phyloP scores from a whole-genome alignment of 2,888 invertebrate genomes.

The Plusia festucae region DNA sequence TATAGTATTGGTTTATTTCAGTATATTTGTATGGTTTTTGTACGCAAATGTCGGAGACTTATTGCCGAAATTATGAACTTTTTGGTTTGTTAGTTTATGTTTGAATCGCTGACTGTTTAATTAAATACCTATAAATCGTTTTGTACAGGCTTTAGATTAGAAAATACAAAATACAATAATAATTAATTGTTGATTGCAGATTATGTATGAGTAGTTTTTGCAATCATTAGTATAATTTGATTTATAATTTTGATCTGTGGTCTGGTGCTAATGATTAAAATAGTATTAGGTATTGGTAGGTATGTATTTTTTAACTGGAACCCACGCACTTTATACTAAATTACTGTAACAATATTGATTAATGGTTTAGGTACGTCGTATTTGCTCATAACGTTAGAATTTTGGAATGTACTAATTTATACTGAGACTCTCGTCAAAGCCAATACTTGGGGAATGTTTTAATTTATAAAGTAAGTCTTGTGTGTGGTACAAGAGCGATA shows the following conservation, averaged over 20 bases:
- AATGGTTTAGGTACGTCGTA: neutral
- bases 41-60: neutral
- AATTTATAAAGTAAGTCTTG: slow-evolving; percentile 5
- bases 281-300: too few species aligned
- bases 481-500: neutral
- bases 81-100: neutral
- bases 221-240: too few species aligned
- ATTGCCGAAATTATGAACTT: neutral
- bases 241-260: too few species aligned
- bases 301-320: neutral
- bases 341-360: neutral
- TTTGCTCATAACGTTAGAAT: neutral
- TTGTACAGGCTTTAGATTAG: too few species aligned
- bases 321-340: neutral
- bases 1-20: neutral
- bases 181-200: too few species aligned
- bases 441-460: slow-evolving; percentile 3
- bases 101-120: too few species aligned
- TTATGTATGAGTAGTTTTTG: too few species aligned
- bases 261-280: too few species aligned
- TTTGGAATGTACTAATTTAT: neutral
- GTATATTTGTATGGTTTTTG: neutral
- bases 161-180: too few species aligned
- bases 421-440: slow-evolving; percentile 1
- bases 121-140: too few species aligned